Percentiles rank a stretch among this genome's conserved stretches.
These are phyloP conservation scores for Oophaga sylvatica DNA, from an alignment of 2,797 vertebrate species.

Conservation along the genomic window DNA sequence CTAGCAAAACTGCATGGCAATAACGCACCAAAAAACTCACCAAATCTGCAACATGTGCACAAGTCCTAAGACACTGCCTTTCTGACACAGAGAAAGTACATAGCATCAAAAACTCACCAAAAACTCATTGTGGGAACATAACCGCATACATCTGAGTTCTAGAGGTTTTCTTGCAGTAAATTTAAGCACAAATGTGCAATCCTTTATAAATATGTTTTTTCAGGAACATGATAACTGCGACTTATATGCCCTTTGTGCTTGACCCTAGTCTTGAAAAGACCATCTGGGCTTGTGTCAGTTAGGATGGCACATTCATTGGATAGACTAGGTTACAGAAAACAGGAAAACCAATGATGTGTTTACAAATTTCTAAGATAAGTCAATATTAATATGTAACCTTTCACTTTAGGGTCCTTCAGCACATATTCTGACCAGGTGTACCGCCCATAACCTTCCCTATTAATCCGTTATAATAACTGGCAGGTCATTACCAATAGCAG, in stretches of 20 bases:
- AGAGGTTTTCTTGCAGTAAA: background rate
- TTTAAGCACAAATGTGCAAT: slow-evolving; percentile 18
- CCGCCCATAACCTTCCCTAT: slow-evolving; percentile 14
- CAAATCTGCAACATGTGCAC: too few species aligned
- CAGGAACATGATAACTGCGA: slow-evolving; percentile 48
- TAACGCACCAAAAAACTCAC: too few species aligned
- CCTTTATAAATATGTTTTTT: slow-evolving; percentile 31
- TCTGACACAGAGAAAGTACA: too few species aligned
- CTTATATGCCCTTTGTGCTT: slow-evolving; percentile 44
- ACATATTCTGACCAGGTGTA: slow-evolving; percentile 50
- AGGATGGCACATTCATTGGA: slow-evolving; percentile 24
- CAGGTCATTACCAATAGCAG: slow-evolving; percentile 26
- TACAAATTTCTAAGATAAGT: slow-evolving; percentile 33
- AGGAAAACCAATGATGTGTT: slow-evolving; percentile 21
- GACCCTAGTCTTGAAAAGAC: slow-evolving; percentile 28
- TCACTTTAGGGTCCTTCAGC: slow-evolving; percentile 26
- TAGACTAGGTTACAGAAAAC: slow-evolving; percentile 12
- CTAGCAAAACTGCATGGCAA: too few species aligned
- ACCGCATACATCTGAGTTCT: background rate
- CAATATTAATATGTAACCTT: slow-evolving; percentile 56
- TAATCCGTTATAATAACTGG: slow-evolving; percentile 47
- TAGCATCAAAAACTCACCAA: too few species aligned
- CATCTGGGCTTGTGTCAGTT: slow-evolving; percentile 44
- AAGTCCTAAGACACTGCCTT: too few species aligned
- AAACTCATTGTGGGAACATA: background rate